phyloP scores from a whole-genome alignment of 2,888 invertebrate genomes.

The Thyatira batis region DNA sequence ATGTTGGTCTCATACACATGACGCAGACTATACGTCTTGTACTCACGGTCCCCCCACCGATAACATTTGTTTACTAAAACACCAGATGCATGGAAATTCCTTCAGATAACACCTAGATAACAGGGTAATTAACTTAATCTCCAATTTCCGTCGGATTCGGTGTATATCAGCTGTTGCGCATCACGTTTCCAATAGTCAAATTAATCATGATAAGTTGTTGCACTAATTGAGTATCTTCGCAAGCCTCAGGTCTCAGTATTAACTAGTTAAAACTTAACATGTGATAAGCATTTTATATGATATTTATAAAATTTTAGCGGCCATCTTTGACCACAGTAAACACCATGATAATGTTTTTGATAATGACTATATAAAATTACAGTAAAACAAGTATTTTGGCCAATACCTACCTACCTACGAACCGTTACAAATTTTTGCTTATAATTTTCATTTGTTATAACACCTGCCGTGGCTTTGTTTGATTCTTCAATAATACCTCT shows the following conservation, averaged over 20 bases:
- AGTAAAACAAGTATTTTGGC: neutral
- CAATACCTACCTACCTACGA: neutral
- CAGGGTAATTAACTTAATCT: neutral
- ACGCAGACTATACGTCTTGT: slow-evolving; percentile 14
- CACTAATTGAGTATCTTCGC: no score
- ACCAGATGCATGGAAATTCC: neutral
- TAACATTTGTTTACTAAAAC: neutral
- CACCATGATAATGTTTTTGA: no score
- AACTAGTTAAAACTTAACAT: no score
- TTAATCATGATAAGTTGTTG: neutral
- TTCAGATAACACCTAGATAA: neutral
- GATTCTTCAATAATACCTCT: neutral
- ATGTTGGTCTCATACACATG: slow-evolving; percentile 14
- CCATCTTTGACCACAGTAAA: no score
- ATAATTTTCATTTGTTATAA: neutral
- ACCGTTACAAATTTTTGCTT: neutral
- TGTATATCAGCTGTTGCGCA: no score
- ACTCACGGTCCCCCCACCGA: neutral
- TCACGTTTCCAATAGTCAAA: neutral
- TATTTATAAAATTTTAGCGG: no score
- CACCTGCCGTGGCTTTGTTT: neutral
- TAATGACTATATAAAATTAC: neutral
- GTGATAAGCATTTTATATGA: no score
- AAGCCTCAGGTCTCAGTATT: no score
- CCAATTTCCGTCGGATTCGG: neutral